Base-by-base conservation (phyloP, 2,113 vertebrate genomes). In the Suricata suricatta region DNA sequence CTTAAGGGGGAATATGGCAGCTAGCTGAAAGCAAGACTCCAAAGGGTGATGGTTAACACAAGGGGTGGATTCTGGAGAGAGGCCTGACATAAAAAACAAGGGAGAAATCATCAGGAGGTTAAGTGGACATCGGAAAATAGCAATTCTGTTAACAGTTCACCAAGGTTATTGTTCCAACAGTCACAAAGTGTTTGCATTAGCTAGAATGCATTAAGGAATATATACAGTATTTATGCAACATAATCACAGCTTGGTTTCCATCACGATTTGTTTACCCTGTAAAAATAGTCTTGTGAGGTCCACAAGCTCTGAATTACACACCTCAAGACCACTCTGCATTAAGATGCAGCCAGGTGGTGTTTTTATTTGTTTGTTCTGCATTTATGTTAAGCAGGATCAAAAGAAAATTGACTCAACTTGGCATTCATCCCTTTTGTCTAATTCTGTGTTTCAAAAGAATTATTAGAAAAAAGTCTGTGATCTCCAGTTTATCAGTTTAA, bases 351-450 rank as follows among this genome's bases (percentile, higher is more conserved):
- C 41, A 95, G 88, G 57, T 90, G 57, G 44, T 76, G 95, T 63
- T 77, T 77, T 88, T 77, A 84, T 80, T 95, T 96, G 66, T 84
- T 83, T 96, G 41, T 84, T 97, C 91, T 96, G n/a, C 66, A 87
- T 92, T 88, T 94, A 66, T 60, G 38, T 72, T 52, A 97, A 96
- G 23, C 10, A 82, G 21, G 47, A 87, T 31, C 11, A n/a, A 93
- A 82, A 93, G 83, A 89, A 95, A 97, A 85, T 50, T 10, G 1
- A 95, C 86, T 74, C 52, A 79, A 57, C 25, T 72, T 93, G 88
- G 60, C 50, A 64, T 91, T 63, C 76, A 69, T 88, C 35, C 92
- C 54, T 93, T 38, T 69, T 85, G 63, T 31, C 52, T 50, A 52
- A 92, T 88, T 93, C 95, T 77, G 9, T 19, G 5, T 77, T 93